Conservation (phyloP, 64 coral and sea anemone genomes). For the Porites australiensis region DNA sequence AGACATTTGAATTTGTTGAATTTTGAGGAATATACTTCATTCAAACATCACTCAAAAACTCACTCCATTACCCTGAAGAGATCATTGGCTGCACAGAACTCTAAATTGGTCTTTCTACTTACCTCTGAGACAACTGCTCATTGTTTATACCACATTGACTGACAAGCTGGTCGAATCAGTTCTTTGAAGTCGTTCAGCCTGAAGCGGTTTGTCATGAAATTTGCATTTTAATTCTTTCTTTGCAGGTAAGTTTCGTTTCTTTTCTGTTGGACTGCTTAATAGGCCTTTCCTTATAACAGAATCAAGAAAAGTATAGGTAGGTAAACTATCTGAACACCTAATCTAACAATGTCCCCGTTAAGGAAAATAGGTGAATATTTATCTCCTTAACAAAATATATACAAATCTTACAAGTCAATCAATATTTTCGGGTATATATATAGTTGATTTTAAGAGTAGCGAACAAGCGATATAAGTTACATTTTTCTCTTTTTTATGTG, state of each 20-base stretch:
- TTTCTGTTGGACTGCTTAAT: too few relatives aligned
- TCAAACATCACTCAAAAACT: not conserved
- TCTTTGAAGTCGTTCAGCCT: not conserved
- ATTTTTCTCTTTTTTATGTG: too few relatives aligned
- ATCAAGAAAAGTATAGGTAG: slow-evolving; percentile 10
- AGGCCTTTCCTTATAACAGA: not conserved
- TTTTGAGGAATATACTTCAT: not conserved
- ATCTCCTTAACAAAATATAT: too few relatives aligned
- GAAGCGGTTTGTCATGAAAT: not conserved
- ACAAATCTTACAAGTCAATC: too few relatives aligned
- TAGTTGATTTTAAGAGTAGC: too few relatives aligned
- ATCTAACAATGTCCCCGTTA: too few relatives aligned
- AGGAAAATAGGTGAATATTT: too few relatives aligned
- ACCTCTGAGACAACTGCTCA: not conserved
- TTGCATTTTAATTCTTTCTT: not conserved
- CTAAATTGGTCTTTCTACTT: not conserved
- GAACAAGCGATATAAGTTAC: too few relatives aligned
- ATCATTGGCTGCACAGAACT: not conserved
- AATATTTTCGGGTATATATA: too few relatives aligned
- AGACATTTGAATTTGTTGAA: too few relatives aligned
- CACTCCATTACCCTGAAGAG: not conserved
- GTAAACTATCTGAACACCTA: not conserved
- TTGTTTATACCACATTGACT: not conserved
- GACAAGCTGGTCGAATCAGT: not conserved
- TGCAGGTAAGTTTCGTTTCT: not conserved